Percentiles rank a stretch among this genome's conserved stretches.
Evolutionary conservation across 2,113 vertebrate genomes (phyloP).

Genomic region (Dasyurus viverrinus): DNA sequence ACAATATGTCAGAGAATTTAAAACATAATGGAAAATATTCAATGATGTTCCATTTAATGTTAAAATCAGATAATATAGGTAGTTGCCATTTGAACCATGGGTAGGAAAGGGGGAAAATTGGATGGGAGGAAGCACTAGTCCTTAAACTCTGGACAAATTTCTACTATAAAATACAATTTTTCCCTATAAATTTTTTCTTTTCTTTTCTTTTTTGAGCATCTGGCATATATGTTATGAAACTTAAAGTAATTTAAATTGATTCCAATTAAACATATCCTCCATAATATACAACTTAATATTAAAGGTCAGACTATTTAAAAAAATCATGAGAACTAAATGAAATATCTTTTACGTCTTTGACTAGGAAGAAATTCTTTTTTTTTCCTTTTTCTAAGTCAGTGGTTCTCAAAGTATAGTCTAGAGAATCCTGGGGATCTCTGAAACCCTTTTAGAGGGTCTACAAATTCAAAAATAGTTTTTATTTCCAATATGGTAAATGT

Average conservation of each 20-base stretch:
- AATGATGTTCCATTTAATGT: not conserved
- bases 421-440: no score
- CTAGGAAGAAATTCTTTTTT: no score
- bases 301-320: not conserved
- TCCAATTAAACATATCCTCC: not conserved
- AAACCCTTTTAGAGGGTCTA: no score
- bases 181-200: conserved; percentile 1
- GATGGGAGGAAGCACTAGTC: not conserved
- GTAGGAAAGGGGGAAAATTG: not conserved
- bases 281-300: not conserved
- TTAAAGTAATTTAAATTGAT: not conserved
- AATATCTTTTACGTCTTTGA: not conserved
- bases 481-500: no score
- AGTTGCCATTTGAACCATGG: not conserved
- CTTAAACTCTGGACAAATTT: not conserved
- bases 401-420: no score
- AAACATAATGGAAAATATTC: not conserved
- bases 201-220: not conserved
- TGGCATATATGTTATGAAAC: not conserved
- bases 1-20: not conserved
- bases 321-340: not conserved
- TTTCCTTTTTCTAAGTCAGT: no score
- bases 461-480: no score
- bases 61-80: not conserved
- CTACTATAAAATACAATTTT: not conserved